Conservation (phyloP, 1,140 invertebrate genomes). For the Yoshiicerus persimilis region DNA sequence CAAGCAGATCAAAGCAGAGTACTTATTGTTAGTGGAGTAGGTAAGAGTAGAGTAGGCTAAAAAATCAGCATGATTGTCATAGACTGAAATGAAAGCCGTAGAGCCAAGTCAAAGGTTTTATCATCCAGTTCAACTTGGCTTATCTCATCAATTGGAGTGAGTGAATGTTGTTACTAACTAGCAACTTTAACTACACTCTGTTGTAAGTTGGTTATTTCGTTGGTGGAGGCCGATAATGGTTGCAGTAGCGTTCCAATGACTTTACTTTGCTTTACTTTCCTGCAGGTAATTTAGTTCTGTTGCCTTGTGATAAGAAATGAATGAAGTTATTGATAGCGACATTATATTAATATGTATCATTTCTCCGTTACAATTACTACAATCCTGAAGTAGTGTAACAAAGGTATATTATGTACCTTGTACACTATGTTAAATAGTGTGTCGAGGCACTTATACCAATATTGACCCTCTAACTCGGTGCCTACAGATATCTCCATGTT, state of each 20-base stretch:
- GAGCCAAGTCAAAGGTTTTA: background rate
- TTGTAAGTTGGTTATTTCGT: background rate
- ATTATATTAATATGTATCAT: background rate
- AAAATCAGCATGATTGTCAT: background rate
- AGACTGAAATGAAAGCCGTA: background rate
- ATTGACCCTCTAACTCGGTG: background rate
- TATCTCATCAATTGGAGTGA: constrained; percentile 10
- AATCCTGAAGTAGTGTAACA: background rate
- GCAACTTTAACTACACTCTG: background rate
- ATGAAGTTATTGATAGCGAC: background rate
- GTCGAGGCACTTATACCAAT: too few species aligned
- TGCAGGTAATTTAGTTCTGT: background rate
- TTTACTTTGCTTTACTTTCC: background rate
- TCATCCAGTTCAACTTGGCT: background rate
- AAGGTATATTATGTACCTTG: background rate
- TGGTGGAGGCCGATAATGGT: background rate
- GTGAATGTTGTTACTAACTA: background rate
- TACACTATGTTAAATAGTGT: too few species aligned
- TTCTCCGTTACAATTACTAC: background rate
- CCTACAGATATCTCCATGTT: background rate
- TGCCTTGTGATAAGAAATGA: constrained; percentile 20
- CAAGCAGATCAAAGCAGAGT: background rate
- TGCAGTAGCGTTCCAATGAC: background rate
- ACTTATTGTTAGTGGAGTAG: background rate
- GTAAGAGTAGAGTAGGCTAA: background rate